Evolutionary conservation across 1,140 invertebrate genomes (phyloP).

Genomic region (Saccostrea cuccullata): DNA sequence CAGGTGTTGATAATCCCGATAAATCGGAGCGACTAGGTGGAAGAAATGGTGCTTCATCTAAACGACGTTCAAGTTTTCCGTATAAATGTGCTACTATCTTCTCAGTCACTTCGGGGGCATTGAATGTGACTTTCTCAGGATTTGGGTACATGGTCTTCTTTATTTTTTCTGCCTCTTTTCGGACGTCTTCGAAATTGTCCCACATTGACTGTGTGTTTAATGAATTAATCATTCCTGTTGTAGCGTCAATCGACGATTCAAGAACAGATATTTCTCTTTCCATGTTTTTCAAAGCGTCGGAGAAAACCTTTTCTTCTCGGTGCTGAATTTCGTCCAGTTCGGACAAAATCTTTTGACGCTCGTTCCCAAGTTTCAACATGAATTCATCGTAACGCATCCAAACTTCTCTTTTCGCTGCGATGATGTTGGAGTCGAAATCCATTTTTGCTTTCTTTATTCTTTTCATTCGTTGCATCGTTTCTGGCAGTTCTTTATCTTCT

Average conservation of each 20-base stretch:
- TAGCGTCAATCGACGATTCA: not conserved
- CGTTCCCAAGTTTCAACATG: constrained; percentile 33
- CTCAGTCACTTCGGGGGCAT: constrained; percentile 5
- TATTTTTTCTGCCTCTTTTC: not conserved
- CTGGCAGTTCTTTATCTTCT: not conserved
- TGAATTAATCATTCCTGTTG: not conserved
- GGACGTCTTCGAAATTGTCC: not conserved
- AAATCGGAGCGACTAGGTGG: not conserved
- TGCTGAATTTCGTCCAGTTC: constrained; percentile 30
- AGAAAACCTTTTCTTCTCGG: constrained; percentile 18
- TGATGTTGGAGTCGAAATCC: constrained; percentile 27
- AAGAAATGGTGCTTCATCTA: not conserved
- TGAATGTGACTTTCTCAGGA: constrained; percentile 20
- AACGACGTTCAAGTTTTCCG: constrained; percentile 17
- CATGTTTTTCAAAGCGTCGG: not conserved
- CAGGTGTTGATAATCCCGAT: constrained; percentile 5
- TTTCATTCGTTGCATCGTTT: constrained; percentile 22
- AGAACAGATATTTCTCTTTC: constrained; percentile 5
- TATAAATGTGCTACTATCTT: constrained; percentile 14
- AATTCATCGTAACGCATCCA: constrained; percentile 42
- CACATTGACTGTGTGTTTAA: not conserved
- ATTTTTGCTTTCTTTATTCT: constrained; percentile 26
- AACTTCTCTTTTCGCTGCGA: constrained; percentile 33
- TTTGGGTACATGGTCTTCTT: constrained; percentile 3
- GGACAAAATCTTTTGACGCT: constrained; percentile 4